phyloP scores from a whole-genome alignment of 2,113 vertebrate species.

The Symphodus melops region DNA sequence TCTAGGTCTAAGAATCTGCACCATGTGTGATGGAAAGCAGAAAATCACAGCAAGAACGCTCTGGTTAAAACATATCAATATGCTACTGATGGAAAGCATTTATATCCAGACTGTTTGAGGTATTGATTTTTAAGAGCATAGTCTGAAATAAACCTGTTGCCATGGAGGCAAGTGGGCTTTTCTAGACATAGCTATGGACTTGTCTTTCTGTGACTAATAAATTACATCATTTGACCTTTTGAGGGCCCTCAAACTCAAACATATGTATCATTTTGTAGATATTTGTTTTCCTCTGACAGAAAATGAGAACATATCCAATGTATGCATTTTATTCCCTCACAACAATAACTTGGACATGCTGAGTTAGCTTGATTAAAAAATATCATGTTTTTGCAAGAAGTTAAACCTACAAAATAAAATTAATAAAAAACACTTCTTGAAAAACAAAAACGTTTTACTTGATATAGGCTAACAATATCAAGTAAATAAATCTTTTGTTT shows the following conservation, averaged over 20 bases:
- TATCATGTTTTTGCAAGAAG: too few relatives aligned
- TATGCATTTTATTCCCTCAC: too few relatives aligned
- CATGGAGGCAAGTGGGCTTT: conserved; percentile 55
- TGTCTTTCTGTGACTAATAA: conserved; percentile 4
- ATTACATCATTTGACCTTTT: conserved; percentile 16
- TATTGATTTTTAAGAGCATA: conserved; percentile 44
- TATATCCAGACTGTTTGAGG: conserved; percentile 1
- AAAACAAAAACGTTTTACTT: too few relatives aligned
- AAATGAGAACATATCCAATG: too few relatives aligned
- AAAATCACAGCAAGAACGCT: conserved; percentile 8
- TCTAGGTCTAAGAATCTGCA: neutral
- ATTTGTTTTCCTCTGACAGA: neutral
- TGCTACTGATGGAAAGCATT: conserved; percentile 8
- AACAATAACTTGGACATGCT: too few relatives aligned
- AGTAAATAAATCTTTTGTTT: too few relatives aligned
- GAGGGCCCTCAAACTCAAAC: neutral
- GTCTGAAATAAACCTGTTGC: conserved; percentile 49
- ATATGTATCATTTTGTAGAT: neutral
- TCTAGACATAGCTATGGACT: conserved; percentile 11
- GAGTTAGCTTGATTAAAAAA: too few relatives aligned
- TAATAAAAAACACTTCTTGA: too few relatives aligned
- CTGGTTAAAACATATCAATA: conserved; percentile 12
- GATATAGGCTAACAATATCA: too few relatives aligned
- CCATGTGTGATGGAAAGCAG: neutral
- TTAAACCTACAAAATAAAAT: too few relatives aligned